Evolutionary conservation across 2,888 invertebrate species (phyloP), one percentile per base, ranked within the genome.

Genomic region (Nomada lathburiana): DNA sequence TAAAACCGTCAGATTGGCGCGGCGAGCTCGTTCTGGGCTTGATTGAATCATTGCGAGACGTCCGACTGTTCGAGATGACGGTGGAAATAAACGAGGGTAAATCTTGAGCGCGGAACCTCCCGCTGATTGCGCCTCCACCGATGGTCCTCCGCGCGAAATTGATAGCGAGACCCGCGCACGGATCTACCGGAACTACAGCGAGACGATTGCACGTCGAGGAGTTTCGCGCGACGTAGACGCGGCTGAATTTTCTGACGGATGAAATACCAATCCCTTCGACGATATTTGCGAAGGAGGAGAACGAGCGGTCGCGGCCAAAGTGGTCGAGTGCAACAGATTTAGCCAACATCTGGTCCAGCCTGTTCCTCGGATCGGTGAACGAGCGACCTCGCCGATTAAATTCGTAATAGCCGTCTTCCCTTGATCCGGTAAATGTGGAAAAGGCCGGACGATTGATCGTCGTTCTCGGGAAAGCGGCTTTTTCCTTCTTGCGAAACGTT

Each of bases 321-420:
- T 80, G 76, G 84, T 53, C 76, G 64, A 79, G 81, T 47, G 82
- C 79, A 89, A 90, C 91, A 84, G 86, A 92, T 92, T 92, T 92
- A 92, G 91, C 90, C 84, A 83, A 88, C 92, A 91, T 92, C 91
- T 92, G 92, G 90, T 87, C 87, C 89, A 88, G 88, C 89, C 86
- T 86, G 85, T 90, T 89, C 85, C 83, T 78, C 71, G 80, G 78
- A 84, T 76, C 82, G 76, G 64, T 76, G 79, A 70, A 74, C 82
- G 77, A 72, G 85, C 76, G 75, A 76, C 78, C 84, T 5, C 36
- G 36, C 36, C 36, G 84, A 88, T 83, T 53, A 77, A 81, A 77
- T 86, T 89, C 73, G 81, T 84, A 88, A 86, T 85, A 86, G 80
- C 84, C 70, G 18, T 18, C 5, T 50, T 18, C 50, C 11, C 50